Conservation (phyloP, 2,888 invertebrate species). For the Cryptosula pallasiana region DNA sequence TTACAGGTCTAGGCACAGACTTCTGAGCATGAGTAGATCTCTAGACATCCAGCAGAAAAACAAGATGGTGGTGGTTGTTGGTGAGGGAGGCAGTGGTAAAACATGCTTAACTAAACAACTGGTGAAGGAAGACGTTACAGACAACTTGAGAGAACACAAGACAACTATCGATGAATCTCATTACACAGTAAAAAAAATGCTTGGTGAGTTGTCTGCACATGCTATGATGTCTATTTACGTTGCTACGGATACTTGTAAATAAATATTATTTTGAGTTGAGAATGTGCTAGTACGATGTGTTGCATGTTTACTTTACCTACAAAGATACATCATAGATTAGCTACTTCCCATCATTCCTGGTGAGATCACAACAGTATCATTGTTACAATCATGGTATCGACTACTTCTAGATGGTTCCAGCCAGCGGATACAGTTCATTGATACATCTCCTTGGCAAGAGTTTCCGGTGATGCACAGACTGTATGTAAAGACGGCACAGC, state of each 20-base stretch:
- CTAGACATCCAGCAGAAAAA: not conserved
- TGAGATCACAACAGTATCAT: not conserved
- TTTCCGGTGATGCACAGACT: conserved; percentile 21
- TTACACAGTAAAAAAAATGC: not conserved
- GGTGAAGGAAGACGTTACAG: not conserved
- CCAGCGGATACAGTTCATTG: not conserved
- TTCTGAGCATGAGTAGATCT: not conserved
- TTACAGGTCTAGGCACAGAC: not conserved
- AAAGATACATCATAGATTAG: not conserved
- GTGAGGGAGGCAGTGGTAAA: conserved; percentile 1
- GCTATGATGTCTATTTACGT: too few relatives aligned
- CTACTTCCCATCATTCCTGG: not conserved
- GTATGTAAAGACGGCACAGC: conserved; percentile 1
- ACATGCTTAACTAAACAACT: conserved; percentile 7
- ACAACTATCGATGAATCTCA: not conserved
- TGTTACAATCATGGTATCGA: not conserved
- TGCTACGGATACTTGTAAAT: too few relatives aligned
- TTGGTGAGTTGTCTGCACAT: conserved; percentile 3
- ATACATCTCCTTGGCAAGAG: conserved; percentile 15
- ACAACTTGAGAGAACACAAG: not conserved
- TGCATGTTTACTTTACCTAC: not conserved
- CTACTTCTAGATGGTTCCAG: not conserved
- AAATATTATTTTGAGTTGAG: too few relatives aligned
- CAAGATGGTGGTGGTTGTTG: not conserved
- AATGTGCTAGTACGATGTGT: not conserved